Evolutionary conservation across 2,797 vertebrate species (phyloP), one percentile per base, ranked within the genome.

Genomic region (Eospalax fontanierii): DNA sequence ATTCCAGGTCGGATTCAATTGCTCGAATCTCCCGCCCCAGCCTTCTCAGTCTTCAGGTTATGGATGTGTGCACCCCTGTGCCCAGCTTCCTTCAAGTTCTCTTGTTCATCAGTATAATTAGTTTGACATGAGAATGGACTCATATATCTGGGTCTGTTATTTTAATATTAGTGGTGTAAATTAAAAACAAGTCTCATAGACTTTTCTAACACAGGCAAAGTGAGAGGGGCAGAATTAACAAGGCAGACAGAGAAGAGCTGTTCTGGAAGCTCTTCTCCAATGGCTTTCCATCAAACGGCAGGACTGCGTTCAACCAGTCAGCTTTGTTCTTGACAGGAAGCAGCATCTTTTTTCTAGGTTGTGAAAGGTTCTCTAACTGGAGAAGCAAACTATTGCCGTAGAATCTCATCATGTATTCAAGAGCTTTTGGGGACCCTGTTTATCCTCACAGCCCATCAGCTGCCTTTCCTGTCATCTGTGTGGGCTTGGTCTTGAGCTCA

Each of bases 311-410:
- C 11, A 76, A 24, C 74, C 91, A 65, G 50, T 84, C 21, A 87
- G n/a, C 92, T 54, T 54, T 54, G 50, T 14, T 54, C 54, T 92
- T 88, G 57, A 73, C 4, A 86, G 91, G 26, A 96, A 66, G 19
- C 26, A 92, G 12, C 26, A 70, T 24, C 30, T 43, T 90, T 89
- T 89, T 74, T 66, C 19, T 92, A 74, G 54, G 59, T 24, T 30
- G 30, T 61, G 28, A 74, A 83, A 66, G 74, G 61, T n/a, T 82
- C 63, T 66, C 12, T 61, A 59, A 75, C 63, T 28, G 75, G n/a
- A 88, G 50, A 82, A 70, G 8, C 40, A 82, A 89, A n/a, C 38
- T 21, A 28, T 61, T 75, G 33, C 65, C n/a, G 54, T 91, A 57
- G 2, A 89, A 46, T 54, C 33, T n/a, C 28, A 78, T 21, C 4